Percentiles rank a stretch among this genome's conserved stretches.
Evolutionary conservation across 2,113 vertebrate species (phyloP).

Genomic region (Rhinichthys klamathensis): DNA sequence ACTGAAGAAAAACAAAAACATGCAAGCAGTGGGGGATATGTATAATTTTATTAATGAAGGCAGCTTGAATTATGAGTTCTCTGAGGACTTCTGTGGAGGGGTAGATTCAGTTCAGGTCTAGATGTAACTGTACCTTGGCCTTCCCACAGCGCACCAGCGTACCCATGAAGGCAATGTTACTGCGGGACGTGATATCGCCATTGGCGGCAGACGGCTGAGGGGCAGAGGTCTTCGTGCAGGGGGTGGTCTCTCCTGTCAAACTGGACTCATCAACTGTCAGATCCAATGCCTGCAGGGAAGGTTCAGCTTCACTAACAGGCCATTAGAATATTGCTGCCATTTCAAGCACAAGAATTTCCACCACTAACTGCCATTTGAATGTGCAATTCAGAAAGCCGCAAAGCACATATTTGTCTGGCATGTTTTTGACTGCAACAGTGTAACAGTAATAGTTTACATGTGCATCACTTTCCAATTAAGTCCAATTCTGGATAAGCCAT

Average conservation of each 20-base stretch:
- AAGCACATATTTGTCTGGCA: neutral
- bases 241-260: conserved; percentile 92
- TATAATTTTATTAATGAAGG: neutral
- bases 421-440: neutral
- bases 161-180: conserved; percentile 99
- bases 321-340: neutral
- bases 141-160: conserved; percentile 95
- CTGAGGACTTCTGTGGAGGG: neutral
- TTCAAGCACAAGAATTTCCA: neutral
- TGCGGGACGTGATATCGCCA: conserved; percentile 90
- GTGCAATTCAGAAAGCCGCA: neutral
- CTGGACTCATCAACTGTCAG: conserved; percentile 95
- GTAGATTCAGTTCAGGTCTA: neutral
- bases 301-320: neutral
- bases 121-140: conserved; percentile 85
- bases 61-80: neutral
- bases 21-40: neutral
- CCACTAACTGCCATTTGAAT: neutral
- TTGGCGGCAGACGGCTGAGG: conserved; percentile 81
- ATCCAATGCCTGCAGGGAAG: conserved; percentile 80
- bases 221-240: conserved; percentile 85
- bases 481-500: neutral
- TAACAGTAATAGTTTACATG: neutral
- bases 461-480: neutral
- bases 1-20: neutral